Evolutionary conservation across 37 sponge, comb jelly and placozoan species (phyloP), one percentile per base, ranked within the genome.

Genomic region (Theonella swinhoei): DNA sequence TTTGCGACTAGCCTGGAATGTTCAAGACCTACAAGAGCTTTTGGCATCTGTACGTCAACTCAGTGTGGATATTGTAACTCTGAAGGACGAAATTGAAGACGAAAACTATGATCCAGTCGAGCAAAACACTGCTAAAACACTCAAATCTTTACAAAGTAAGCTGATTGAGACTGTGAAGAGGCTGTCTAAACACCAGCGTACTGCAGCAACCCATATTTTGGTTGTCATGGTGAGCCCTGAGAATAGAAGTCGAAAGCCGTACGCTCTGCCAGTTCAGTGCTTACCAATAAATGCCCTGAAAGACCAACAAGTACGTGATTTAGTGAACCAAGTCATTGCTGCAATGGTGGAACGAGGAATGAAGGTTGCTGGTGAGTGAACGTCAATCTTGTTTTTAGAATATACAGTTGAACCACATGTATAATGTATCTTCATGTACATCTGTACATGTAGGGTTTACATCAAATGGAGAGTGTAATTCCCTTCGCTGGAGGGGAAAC

Each of bases 161-260:
- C 26, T 75, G 47, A 3, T 40, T 23, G 28, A 31, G 59, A 43
- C 42, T 75, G 28, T 75, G 59, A 75, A 75, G 23, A 59, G 76
- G 39, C 19, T 72, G 42, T 72, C 22, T 34, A 60, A 62, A 35
- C 78, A 77, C 64, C 31, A 77, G 64, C 39, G 70, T n/a, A 83
- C 64, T 23, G 68, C 84, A 33, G 84, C 84, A 59, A 71, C 84
- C 24, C 84, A 83, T 62, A 67, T 74, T 24, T 14, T 83, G 20
- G 84, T 83, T 28, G 31, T 83, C 9, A 59, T 83, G 76, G 42
- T 83, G 14, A 83, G 84, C 38, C n/a, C 74, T 3, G 84, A 83
- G 64, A 24, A 3, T 1, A 41, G 84, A 42, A 20, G 20, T 26
- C n/a, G 62, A 41, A 83, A 83, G 75, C 84, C 84, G 5, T 83